These are phyloP conservation scores for Alauda arvensis DNA, from an alignment of 2,797 vertebrate species.

Conservation along the genomic window DNA sequence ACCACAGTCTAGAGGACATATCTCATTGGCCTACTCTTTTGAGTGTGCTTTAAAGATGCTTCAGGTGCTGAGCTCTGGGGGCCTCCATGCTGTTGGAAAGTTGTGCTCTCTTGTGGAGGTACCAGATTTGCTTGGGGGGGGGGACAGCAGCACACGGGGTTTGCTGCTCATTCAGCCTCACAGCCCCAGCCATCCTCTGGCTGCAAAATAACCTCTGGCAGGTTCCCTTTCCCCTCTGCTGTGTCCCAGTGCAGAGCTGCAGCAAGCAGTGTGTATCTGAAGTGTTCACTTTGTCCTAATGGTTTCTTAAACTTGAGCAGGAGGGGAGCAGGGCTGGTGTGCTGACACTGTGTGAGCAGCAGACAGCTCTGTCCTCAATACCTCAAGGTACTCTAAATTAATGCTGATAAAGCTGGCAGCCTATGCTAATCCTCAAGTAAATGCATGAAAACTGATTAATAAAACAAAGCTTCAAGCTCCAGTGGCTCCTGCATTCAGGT, in stretches of 20 bases:
- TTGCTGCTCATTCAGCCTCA: fast-evolving
- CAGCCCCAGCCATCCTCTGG: not conserved
- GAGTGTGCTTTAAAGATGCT: not conserved
- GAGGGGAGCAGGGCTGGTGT: not conserved
- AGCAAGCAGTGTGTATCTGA: not conserved
- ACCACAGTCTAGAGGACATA: not conserved
- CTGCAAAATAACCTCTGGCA: not conserved
- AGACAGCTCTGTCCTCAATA: conserved; percentile 37
- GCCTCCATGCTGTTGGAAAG: not conserved
- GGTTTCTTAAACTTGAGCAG: conserved; percentile 4
- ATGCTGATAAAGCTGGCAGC: conserved; percentile 39
- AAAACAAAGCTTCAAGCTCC: conserved; percentile 50
- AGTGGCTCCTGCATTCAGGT: conserved; percentile 4
- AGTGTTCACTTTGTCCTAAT: not conserved
- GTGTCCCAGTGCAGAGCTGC: not conserved
- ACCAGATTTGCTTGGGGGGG: not conserved
- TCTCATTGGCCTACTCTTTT: not conserved
- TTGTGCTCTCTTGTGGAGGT: not conserved
- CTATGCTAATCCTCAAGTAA: conserved; percentile 45
- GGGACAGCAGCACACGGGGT: not conserved
- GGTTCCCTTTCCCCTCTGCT: not conserved
- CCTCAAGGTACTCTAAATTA: conserved; percentile 40
- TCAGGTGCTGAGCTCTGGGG: not conserved
- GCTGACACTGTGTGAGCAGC: not conserved
- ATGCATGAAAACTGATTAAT: conserved; percentile 50